These are phyloP conservation scores for Gastrophryne carolinensis DNA, from an alignment of 2,797 vertebrate species.

Conservation along the genomic window DNA sequence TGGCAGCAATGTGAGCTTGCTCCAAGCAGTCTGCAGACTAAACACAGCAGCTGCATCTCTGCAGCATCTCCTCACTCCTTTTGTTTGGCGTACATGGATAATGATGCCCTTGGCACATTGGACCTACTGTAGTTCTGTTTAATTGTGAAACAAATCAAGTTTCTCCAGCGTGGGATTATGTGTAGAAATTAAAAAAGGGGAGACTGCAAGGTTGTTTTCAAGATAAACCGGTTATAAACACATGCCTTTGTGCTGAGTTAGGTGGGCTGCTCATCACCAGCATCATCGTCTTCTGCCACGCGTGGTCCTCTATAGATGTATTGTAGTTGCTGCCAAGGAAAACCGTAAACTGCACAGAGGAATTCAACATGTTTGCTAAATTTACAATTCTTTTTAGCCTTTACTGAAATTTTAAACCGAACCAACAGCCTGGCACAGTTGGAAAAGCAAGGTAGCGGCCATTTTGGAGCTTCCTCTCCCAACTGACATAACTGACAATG, in stretches of 20 bases:
- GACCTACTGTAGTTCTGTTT: conserved; percentile 40
- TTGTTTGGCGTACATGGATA: conserved; percentile 35
- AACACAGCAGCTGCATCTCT: conserved; percentile 22
- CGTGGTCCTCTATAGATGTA: not conserved
- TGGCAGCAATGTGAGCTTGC: conserved; percentile 33
- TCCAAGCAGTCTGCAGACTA: conserved; percentile 30
- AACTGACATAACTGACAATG: too few species aligned
- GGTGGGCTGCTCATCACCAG: not conserved
- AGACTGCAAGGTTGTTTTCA: conserved; percentile 6
- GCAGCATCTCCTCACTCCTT: conserved; percentile 15
- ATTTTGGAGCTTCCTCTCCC: too few species aligned
- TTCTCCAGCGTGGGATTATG: conserved; percentile 14
- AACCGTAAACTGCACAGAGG: not conserved
- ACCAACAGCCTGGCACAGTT: too few species aligned
- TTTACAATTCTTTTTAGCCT: too few species aligned
- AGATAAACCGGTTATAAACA: conserved; percentile 9
- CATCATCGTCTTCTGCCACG: not conserved
- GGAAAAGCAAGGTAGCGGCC: too few species aligned
- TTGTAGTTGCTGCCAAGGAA: too few species aligned
- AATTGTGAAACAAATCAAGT: conserved; percentile 44
- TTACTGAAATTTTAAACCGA: too few species aligned
- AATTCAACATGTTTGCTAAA: too few species aligned
- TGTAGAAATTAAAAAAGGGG: conserved; percentile 26
- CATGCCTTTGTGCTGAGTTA: not conserved
- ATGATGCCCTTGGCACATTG: conserved; percentile 44